These are phyloP conservation scores for Rugalucina vietnamica DNA, from an alignment of 2,888 invertebrate genomes.

Conservation along the genomic window DNA sequence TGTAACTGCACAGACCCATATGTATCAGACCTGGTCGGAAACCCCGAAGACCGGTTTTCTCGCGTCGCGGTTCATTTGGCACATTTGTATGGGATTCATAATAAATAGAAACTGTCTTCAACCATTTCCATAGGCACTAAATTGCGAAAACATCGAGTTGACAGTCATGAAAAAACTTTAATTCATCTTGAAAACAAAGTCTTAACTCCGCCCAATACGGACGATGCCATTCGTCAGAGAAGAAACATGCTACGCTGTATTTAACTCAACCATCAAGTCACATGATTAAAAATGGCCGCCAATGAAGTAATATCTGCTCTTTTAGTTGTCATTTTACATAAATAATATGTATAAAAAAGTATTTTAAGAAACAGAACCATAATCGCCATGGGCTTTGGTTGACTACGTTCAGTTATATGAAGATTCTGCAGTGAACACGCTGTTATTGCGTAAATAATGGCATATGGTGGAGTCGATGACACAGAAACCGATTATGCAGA, in stretches of 20 bases:
- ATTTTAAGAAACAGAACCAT: neutral
- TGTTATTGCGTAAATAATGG: neutral
- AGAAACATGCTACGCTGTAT: neutral
- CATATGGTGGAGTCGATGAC: neutral
- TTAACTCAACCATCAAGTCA: neutral
- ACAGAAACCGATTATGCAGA: neutral
- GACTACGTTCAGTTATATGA: neutral
- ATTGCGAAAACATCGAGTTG: too few relatives aligned
- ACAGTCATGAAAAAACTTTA: too few relatives aligned
- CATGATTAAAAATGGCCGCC: conserved; percentile 5
- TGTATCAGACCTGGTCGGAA: too few relatives aligned
- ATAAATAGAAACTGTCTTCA: too few relatives aligned
- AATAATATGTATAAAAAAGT: neutral
- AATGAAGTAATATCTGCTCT: neutral
- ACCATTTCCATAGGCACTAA: too few relatives aligned
- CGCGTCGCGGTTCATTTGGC: too few relatives aligned
- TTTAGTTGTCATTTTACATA: neutral
- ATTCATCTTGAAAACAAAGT: neutral
- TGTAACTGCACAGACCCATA: too few relatives aligned
- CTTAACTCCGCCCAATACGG: neutral
- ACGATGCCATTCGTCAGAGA: neutral
- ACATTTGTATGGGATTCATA: too few relatives aligned
- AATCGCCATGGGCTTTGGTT: neutral
- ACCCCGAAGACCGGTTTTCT: too few relatives aligned
- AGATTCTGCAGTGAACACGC: neutral